Evolutionary conservation across 1,140 invertebrate species (phyloP), one percentile per base, ranked within the genome.

Genomic region (Hylaeus anthracinus): DNA sequence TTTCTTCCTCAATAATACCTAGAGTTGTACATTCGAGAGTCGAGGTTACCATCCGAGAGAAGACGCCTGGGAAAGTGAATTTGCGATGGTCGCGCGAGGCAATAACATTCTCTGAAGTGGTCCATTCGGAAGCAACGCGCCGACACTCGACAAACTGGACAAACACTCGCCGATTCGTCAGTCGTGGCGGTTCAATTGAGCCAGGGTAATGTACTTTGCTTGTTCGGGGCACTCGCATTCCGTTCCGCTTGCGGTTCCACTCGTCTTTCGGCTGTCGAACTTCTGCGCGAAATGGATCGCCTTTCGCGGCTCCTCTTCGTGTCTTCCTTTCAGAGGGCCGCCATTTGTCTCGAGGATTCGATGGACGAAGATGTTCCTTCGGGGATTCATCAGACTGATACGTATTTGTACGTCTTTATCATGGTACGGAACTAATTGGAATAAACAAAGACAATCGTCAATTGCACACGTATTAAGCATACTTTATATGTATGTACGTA

Each of bases 131-230:
- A 82, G 69, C 74, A 65, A 60, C 60, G 75, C 58, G 75, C 75
- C 75, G 79, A 78, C 69, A 79, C 76, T 82, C 75, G 81, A 81
- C 64, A 70, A 70, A 48, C 63, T 72, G 64, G n/a, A 82, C 79
- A 75, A 86, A 74, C 74, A 84, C 78, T 83, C 77, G 71, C 66
- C 60, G 56, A 76, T 74, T 77, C 74, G 66, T 55, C 43, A 58
- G 14, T 51, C 73, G 60, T 60, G 67, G 65, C 48, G 80, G 53
- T 60, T 61, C 71, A 55, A 86, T 67, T 56, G 61, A 75, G 15
- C 45, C 39, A 73, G 67, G 81, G 75, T 88, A 89, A 89, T 88
- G 86, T 89, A 87, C 70, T 88, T 89, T 87, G 77, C 86, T 83
- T 88, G 85, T 87, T 45, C 53, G n/a, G 5, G 43, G 4, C 9